These are phyloP conservation scores for Epicauta chinensis DNA, from an alignment of 1,140 invertebrate genomes.

Conservation along the genomic window DNA sequence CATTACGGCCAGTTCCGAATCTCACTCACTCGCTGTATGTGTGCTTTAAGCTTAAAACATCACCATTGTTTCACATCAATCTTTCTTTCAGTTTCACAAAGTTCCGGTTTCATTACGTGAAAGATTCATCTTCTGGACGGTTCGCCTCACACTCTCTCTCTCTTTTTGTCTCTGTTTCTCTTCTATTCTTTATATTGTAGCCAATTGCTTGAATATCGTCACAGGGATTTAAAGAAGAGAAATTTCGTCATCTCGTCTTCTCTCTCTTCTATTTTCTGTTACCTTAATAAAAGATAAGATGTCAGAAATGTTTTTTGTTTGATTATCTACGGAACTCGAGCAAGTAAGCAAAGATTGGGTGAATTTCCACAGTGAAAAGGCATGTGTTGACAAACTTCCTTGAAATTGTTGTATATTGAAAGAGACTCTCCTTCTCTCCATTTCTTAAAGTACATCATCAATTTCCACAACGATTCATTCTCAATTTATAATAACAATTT, in stretches of 20 bases:
- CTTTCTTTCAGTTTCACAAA: conserved; percentile 26
- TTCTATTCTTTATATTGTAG: conserved; percentile 1
- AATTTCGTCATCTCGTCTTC: not conserved
- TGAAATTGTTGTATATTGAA: too few species aligned
- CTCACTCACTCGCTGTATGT: not conserved
- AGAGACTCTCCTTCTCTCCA: too few species aligned
- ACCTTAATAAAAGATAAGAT: not conserved
- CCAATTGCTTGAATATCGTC: not conserved
- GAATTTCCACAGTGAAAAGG: conserved; percentile 1
- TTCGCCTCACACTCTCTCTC: too few species aligned
- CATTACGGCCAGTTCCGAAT: not conserved
- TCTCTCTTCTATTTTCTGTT: not conserved
- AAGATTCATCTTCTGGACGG: conserved; percentile 29
- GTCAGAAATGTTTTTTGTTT: not conserved
- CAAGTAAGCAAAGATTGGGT: not conserved
- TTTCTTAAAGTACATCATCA: too few species aligned
- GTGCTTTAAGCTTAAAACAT: not conserved
- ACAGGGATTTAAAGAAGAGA: not conserved
- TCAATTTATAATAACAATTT: too few species aligned
- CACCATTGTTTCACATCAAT: conserved; percentile 22
- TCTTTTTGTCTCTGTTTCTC: too few species aligned
- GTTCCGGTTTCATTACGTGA: conserved; percentile 31
- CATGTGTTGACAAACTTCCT: not conserved
- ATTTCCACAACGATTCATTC: too few species aligned
- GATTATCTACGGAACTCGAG: not conserved